Conservation (phyloP, 2,113 vertebrate genomes). For the Pelecanus crispus region DNA sequence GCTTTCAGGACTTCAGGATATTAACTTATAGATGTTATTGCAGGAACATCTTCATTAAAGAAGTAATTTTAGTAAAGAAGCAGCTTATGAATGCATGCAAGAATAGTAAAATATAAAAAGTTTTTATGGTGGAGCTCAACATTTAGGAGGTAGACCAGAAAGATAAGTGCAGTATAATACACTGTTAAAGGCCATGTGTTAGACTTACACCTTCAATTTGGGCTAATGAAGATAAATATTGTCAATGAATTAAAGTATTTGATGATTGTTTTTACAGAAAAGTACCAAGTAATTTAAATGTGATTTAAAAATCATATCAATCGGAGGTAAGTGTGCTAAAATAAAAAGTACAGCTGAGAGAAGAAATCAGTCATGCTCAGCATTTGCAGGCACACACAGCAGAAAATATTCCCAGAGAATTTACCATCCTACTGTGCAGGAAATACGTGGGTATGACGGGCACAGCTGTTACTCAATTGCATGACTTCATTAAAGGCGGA, state of each 20-base stretch:
- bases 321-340: background rate
- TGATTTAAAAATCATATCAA: background rate
- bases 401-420: background rate
- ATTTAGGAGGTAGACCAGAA: background rate
- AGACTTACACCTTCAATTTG: background rate
- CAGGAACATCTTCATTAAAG: background rate
- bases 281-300: background rate
- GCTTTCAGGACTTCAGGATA: background rate
- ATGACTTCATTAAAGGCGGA: background rate
- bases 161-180: background rate
- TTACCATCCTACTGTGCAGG: background rate
- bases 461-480: background rate
- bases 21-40: background rate
- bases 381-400: background rate
- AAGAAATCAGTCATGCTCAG: background rate
- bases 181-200: background rate
- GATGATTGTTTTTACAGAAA: background rate
- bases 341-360: background rate
- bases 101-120: background rate
- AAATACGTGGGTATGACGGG: background rate
- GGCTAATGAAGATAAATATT: background rate
- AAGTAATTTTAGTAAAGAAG: background rate
- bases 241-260: background rate
- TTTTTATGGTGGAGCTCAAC: background rate
- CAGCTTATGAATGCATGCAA: background rate